These are phyloP conservation scores for Scolanthus callimorphus DNA, from an alignment of 92 coral and sea anemone species.

Conservation along the genomic window DNA sequence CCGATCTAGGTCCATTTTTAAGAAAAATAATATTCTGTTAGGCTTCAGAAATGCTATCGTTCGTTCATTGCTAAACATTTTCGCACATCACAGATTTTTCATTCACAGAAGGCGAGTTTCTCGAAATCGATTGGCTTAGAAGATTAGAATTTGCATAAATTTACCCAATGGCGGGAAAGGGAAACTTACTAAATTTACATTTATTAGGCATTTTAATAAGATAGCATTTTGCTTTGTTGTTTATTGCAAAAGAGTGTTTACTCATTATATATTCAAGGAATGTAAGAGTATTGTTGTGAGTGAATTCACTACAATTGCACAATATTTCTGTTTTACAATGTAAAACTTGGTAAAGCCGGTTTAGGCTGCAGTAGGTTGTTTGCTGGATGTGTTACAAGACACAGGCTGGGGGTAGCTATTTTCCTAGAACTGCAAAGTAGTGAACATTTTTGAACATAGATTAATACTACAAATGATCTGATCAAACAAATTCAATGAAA, in stretches of 20 bases:
- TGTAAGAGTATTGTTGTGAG: conserved; percentile 17
- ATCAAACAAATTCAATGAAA: too few relatives aligned
- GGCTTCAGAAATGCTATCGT: too few relatives aligned
- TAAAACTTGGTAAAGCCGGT: conserved; percentile 85
- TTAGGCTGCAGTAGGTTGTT: conserved; percentile 1
- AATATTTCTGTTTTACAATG: conserved; percentile 77
- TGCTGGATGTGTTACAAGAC: background rate
- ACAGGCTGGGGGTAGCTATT: too few relatives aligned
- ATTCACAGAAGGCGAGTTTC: conserved; percentile 12
- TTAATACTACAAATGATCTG: too few relatives aligned
- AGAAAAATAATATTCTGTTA: too few relatives aligned
- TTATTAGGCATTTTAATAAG: conserved; percentile 22
- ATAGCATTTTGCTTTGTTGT: too few relatives aligned
- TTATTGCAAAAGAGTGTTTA: too few relatives aligned
- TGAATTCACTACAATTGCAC: conserved; percentile 31
- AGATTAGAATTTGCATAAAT: too few relatives aligned
- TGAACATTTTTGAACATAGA: too few relatives aligned
- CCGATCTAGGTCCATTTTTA: conserved; percentile 8
- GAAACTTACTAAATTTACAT: conserved; percentile 69
- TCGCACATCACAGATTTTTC: background rate
- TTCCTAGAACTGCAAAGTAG: background rate
- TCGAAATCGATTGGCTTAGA: conserved; percentile 65
- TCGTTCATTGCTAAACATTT: background rate
- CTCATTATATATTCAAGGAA: background rate
- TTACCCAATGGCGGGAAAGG: conserved; percentile 99